Percentiles rank a stretch among this genome's conserved stretches.
These are phyloP conservation scores for Alosa alosa DNA, from an alignment of 2,113 vertebrate genomes.

Conservation along the genomic window DNA sequence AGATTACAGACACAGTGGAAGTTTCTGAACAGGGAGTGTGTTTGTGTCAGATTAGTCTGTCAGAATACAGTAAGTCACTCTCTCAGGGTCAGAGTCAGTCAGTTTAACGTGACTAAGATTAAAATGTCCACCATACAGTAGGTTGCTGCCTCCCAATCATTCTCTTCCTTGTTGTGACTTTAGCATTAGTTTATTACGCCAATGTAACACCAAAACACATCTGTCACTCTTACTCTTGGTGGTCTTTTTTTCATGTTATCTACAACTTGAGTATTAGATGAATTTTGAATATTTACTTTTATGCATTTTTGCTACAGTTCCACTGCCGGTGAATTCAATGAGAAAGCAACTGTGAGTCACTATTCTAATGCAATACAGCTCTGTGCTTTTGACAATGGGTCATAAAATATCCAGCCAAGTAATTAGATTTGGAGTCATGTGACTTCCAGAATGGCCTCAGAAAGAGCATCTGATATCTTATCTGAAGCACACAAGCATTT, in stretches of 20 bases:
- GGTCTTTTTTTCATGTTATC: background rate
- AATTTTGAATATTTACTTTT: background rate
- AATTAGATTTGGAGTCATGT: slow-evolving; percentile 11
- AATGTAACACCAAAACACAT: background rate
- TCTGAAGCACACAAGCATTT: background rate
- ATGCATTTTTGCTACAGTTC: background rate
- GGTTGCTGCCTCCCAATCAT: background rate
- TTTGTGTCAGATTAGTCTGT: background rate
- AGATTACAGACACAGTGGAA: too few relatives aligned
- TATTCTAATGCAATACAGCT: background rate
- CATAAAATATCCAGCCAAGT: background rate
- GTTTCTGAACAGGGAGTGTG: background rate
- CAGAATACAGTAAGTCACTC: too few relatives aligned
- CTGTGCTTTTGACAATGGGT: background rate
- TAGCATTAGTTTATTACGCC: background rate
- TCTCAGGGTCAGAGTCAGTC: background rate
- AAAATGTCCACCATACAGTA: background rate
- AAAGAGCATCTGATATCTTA: background rate
- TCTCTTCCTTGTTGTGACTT: background rate
- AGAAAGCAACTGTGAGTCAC: background rate
- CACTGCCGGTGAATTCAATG: background rate
- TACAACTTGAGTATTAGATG: background rate
- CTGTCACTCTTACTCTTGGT: background rate
- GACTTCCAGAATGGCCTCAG: background rate
- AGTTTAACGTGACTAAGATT: background rate